These are phyloP conservation scores for Myzus persicae DNA, from an alignment of 1,140 invertebrate genomes.

Conservation along the genomic window DNA sequence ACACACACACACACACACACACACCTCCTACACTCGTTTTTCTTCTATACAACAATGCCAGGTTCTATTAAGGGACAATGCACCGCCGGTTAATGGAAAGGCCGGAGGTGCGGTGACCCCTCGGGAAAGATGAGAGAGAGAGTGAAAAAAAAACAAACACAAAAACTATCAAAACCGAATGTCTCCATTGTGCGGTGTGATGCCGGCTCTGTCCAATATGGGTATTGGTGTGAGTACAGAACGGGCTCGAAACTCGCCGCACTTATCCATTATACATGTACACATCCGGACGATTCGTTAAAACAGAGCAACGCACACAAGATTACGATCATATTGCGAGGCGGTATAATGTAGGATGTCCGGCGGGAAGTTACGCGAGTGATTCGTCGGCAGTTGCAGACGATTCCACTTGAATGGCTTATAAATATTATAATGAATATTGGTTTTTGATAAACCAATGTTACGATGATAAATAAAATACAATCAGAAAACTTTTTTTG, in stretches of 20 bases:
- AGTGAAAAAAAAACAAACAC: not conserved
- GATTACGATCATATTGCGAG: not conserved
- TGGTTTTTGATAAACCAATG: too few species aligned
- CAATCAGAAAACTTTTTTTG: too few species aligned
- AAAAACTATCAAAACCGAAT: constrained; percentile 56
- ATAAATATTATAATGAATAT: too few species aligned
- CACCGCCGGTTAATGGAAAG: constrained; percentile 20
- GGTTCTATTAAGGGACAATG: constrained; percentile 56
- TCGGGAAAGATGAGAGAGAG: not conserved
- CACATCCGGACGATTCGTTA: not conserved
- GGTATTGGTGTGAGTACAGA: not conserved
- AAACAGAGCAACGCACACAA: not conserved
- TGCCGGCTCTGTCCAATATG: not conserved
- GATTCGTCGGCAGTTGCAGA: too few species aligned
- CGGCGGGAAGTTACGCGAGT: not conserved
- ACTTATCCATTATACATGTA: constrained; percentile 1
- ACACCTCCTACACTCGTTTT: too few species aligned
- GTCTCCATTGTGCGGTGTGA: constrained; percentile 13
- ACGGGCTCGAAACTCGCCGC: too few species aligned
- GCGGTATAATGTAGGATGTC: not conserved
- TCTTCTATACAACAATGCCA: constrained; percentile 42
- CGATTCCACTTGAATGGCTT: too few species aligned
- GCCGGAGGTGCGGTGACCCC: not conserved
- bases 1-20: too few species aligned
- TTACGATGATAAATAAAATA: too few species aligned